Percentiles rank a stretch among this genome's conserved stretches.
phyloP scores from a whole-genome alignment of 2,797 vertebrate genomes.

The Arremon aurantiirostris region DNA sequence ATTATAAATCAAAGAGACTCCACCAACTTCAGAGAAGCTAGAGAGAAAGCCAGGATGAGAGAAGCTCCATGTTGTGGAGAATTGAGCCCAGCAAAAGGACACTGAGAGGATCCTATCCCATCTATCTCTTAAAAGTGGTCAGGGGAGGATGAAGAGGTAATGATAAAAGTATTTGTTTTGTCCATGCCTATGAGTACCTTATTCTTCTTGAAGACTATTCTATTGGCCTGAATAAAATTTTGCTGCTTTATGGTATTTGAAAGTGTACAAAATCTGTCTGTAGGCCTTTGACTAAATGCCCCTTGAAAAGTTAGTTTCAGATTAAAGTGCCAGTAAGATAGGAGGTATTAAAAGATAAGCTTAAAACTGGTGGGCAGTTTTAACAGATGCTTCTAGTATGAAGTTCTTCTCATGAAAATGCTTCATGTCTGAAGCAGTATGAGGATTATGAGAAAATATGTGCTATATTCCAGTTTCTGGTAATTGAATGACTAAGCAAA shows the following conservation, averaged over 20 bases:
- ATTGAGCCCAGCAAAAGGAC: neutral
- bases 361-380: neutral
- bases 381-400: neutral
- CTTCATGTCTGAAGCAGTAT: neutral
- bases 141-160: neutral
- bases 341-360: neutral
- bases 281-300: neutral
- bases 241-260: neutral
- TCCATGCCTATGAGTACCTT: neutral
- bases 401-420: neutral
- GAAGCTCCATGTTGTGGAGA: neutral
- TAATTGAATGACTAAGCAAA: neutral
- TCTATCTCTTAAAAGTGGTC: neutral
- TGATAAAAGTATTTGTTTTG: neutral
- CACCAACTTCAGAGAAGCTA: neutral
- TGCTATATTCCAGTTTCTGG: neutral
- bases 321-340: neutral
- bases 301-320: neutral
- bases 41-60: neutral
- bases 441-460: neutral
- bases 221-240: neutral
- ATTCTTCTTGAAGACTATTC: neutral
- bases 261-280: neutral
- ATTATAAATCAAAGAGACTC: slow-evolving; percentile 21
- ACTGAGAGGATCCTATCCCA: neutral